phyloP scores from a whole-genome alignment of 2,797 vertebrate species.

The Acestrorhynchus altus region DNA sequence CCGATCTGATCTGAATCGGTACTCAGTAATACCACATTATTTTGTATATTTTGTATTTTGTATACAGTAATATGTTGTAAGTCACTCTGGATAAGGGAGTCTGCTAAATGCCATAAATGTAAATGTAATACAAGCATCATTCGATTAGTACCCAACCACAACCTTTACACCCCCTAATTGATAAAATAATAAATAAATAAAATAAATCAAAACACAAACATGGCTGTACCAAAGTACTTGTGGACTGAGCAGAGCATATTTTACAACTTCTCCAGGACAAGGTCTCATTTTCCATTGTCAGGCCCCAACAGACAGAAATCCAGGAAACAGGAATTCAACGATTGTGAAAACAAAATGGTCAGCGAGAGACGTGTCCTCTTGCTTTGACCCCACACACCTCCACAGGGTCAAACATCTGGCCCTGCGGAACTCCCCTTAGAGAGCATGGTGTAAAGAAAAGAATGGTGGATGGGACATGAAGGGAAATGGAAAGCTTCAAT shows the following conservation, averaged over 20 bases:
- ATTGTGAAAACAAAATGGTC: constrained; percentile 46
- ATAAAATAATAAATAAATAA: no score
- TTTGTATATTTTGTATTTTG: no score
- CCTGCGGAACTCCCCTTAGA: constrained; percentile 73
- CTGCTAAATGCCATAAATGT: no score
- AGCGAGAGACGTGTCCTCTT: constrained; percentile 39
- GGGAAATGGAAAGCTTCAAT: constrained; percentile 40
- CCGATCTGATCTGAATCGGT: no score
- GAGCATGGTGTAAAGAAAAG: constrained; percentile 84
- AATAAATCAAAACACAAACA: no score
- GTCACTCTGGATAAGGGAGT: no score
- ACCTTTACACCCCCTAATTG: no score
- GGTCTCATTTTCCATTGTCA: constrained; percentile 40
- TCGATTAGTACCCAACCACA: no score
- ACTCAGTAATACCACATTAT: no score
- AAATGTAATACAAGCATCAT: no score
- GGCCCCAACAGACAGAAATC: constrained; percentile 38
- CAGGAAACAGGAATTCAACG: constrained; percentile 54
- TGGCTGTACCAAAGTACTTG: constrained; percentile 21
- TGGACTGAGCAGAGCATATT: constrained; percentile 14
- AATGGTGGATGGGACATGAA: constrained; percentile 52
- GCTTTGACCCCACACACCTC: constrained; percentile 63
- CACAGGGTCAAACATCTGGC: constrained; percentile 54
- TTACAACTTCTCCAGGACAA: constrained; percentile 16
- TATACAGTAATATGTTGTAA: no score